Base-by-base conservation (phyloP, 2,797 vertebrate species). In the Sitta carolinensis region DNA sequence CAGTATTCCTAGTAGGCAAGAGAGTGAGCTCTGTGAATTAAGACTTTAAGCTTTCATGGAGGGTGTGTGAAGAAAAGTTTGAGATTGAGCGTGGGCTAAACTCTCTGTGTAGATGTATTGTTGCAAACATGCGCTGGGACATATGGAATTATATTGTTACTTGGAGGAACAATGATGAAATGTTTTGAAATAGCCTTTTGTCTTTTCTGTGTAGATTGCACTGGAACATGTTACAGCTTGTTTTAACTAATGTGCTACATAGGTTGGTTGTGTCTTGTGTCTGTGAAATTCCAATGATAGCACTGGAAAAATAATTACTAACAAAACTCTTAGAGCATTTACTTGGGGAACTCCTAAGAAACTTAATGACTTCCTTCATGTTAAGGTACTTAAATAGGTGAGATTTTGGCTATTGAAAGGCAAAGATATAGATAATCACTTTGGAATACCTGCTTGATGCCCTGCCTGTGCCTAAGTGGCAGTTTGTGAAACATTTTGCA, bases 51-150 rank as follows among this genome's bases (percentile, higher is more conserved):
- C 73, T 94, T 88, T 94, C 74, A 91, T 38, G 43, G 43, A 86
- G 87, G 70, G 48, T 81, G 63, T 94, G 85, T 95, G 91, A 95
- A 91, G 58, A 78, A 68, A 79, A 93, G 76, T 94, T 94, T 61
- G 73, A 88, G 86, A 72, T 64, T 36, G 42, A 94, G 83, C 14
- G 21, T 95, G 70, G 83, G 91, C 74, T 95, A 54, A 86, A 15
- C 13, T 88, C 43, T 89, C 66, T 79, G 48, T 68, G 48, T 70
- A 92, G 84, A 85, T 42, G 54, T 87, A 72, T 85, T 97, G 94
- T 94, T 93, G 78, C 70, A 91, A 96, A 93, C 48, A 61, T 82
- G 91, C 91, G 91, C 80, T 93, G 50, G 92, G 96, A 90, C 76
- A 67, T 86, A 67, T 6, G 5, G 4, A 86, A 94, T 94, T 91